Conservation (phyloP, 2,888 invertebrate genomes). For the Morpho deidamia region DNA sequence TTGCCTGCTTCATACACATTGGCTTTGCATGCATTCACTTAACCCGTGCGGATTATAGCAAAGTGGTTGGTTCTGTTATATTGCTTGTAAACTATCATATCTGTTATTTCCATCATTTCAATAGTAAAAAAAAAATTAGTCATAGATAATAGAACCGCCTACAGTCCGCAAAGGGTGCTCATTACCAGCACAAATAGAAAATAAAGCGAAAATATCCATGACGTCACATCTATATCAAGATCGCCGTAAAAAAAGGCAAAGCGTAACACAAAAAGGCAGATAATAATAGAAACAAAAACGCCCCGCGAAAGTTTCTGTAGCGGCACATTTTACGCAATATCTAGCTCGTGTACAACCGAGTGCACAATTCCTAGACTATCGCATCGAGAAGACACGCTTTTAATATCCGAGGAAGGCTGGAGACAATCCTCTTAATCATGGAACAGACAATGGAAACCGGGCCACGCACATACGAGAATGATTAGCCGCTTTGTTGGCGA, state of each 20-base stretch:
- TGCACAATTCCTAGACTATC: conserved; percentile 37
- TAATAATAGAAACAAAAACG: conserved; percentile 50
- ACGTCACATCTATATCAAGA: conserved; percentile 37
- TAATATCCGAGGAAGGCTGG: conserved; percentile 71
- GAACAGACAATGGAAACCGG: conserved; percentile 72
- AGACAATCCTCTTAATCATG: conserved; percentile 78
- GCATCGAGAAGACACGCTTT: conserved; percentile 63
- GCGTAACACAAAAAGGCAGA: conserved; percentile 42
- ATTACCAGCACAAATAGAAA: conserved; percentile 24
- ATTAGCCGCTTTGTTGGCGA: conserved; percentile 53
- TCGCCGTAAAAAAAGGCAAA: conserved; percentile 37
- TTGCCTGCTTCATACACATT: no score
- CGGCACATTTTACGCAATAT: conserved; percentile 45
- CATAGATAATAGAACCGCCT: conserved; percentile 23
- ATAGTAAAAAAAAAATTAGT: conserved; percentile 24
- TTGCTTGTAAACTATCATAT: conserved; percentile 5
- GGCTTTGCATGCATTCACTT: no score
- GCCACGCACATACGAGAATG: conserved; percentile 71
- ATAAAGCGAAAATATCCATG: conserved; percentile 29
- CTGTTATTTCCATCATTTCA: conserved; percentile 16
- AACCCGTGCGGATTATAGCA: no score
- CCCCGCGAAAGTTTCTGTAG: conserved; percentile 46
- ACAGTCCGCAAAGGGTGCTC: conserved; percentile 26
- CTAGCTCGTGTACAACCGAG: conserved; percentile 38
- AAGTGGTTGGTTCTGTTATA: no score